Evolutionary conservation across 1,140 invertebrate genomes (phyloP).

Genomic region (Diplogasteroides magnus): DNA sequence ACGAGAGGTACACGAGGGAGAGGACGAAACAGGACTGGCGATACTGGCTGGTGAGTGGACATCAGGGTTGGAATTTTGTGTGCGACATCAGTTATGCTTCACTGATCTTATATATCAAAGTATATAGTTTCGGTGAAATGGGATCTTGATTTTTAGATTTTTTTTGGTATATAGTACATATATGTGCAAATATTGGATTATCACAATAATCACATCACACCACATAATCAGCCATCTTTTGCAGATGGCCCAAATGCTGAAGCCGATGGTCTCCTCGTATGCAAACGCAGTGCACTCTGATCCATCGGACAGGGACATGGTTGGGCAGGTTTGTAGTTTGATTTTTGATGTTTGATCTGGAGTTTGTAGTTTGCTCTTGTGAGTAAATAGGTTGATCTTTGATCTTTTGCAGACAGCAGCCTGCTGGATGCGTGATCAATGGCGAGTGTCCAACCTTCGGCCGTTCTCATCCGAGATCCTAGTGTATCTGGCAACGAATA

Average conservation of each 20-base stretch:
- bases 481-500: conserved; percentile 28
- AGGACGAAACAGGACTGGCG: conserved; percentile 24
- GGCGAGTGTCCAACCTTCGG: background rate
- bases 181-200: too few relatives aligned
- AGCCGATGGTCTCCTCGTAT: background rate
- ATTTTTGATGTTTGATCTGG: background rate
- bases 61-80: too few relatives aligned
- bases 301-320: background rate
- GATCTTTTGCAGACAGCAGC: background rate
- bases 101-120: too few relatives aligned
- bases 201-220: too few relatives aligned
- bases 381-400: background rate
- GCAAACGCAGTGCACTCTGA: background rate
- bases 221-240: too few relatives aligned
- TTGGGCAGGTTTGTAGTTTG: background rate
- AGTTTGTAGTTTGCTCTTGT: background rate
- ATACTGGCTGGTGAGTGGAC: conserved; percentile 34
- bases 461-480: background rate
- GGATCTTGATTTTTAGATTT: too few relatives aligned
- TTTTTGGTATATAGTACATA: too few relatives aligned
- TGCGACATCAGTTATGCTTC: too few relatives aligned
- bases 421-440: background rate
- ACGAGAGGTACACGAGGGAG: conserved; percentile 29
- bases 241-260: background rate
- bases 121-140: too few relatives aligned